phyloP scores from a whole-genome alignment of 2,797 vertebrate species.

The Spondyliosoma cantharus region DNA sequence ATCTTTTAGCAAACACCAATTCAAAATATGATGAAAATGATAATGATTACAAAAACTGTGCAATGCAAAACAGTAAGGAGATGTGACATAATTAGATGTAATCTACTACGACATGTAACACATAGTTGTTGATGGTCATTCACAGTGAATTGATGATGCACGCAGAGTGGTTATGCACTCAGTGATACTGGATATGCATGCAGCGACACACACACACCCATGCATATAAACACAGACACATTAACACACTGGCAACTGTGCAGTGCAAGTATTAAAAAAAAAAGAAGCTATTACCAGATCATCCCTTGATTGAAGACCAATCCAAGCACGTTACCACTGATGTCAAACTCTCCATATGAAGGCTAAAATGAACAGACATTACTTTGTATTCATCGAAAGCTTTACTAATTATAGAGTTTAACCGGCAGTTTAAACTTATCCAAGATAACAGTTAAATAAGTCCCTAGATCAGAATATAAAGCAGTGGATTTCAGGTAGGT shows the following conservation, averaged over 20 bases:
- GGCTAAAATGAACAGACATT: slow-evolving; percentile 83
- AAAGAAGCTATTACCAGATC: slow-evolving; percentile 94
- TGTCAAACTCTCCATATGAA: slow-evolving; percentile 98
- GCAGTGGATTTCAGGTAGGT: background rate
- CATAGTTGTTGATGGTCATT: background rate
- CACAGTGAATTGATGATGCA: background rate
- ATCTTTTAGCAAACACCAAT: background rate
- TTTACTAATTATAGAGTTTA: background rate
- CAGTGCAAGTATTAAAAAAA: background rate
- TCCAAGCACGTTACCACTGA: slow-evolving; percentile 97
- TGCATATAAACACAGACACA: background rate
- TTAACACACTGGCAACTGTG: background rate
- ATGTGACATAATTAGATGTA: background rate
- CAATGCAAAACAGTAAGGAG: background rate
- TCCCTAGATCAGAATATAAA: background rate
- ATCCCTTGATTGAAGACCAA: slow-evolving; percentile 99
- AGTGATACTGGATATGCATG: slow-evolving; percentile 16
- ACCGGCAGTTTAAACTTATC: background rate
- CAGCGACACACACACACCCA: slow-evolving; percentile 5
- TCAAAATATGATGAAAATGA: too few relatives aligned
- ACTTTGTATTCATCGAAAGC: background rate
- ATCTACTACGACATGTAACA: background rate
- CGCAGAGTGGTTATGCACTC: background rate
- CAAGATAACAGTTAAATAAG: background rate
- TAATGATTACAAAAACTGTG: background rate